Evolutionary conservation across 2,797 vertebrate species (phyloP).

Genomic region (Myotis pilosus): DNA sequence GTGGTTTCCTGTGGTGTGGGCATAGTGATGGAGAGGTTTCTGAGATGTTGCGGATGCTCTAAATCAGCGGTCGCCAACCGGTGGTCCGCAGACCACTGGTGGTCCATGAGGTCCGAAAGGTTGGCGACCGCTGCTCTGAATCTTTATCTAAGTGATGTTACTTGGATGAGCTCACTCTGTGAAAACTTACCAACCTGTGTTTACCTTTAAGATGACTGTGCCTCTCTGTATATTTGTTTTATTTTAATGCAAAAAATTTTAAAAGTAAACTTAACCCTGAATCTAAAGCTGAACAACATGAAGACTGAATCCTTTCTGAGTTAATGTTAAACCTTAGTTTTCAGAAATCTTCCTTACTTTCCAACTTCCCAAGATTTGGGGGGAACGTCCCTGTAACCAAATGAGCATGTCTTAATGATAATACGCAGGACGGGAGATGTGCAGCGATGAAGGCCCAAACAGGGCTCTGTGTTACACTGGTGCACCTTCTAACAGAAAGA

Average conservation of each 20-base stretch:
- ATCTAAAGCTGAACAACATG: constrained; percentile 55
- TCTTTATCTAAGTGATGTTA: neutral
- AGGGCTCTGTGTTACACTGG: fast-evolving
- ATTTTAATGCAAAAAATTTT: neutral
- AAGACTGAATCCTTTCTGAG: constrained; percentile 15
- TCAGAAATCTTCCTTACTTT: constrained; percentile 16
- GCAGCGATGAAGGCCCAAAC: neutral
- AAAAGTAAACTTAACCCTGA: neutral
- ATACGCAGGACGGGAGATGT: neutral
- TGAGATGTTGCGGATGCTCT: neutral
- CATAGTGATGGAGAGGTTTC: neutral
- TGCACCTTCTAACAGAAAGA: neutral
- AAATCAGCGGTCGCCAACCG: neutral
- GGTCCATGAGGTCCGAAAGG: no score
- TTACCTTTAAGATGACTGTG: neutral
- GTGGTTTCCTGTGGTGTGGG: neutral
- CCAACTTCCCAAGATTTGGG: neutral
- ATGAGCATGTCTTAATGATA: neutral
- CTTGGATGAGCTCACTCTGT: neutral
- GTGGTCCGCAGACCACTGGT: no score
- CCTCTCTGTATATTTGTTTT: neutral
- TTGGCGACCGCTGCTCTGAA: neutral
- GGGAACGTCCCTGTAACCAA: neutral
- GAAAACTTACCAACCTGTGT: neutral
- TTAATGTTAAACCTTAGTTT: constrained; percentile 41